Evolutionary conservation across 2,888 invertebrate genomes (phyloP).

Genomic region (Argyresthia albistria): DNA sequence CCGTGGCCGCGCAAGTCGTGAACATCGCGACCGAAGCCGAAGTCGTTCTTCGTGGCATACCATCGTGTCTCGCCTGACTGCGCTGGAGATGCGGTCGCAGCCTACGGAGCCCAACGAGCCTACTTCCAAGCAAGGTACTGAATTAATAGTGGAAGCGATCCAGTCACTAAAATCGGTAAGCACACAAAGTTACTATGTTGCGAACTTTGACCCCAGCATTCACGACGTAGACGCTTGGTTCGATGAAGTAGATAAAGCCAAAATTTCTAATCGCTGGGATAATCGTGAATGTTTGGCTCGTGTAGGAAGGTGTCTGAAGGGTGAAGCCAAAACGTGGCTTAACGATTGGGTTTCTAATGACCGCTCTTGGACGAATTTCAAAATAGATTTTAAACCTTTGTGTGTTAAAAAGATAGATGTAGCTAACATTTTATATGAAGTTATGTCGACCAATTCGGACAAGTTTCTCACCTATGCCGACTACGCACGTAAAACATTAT

Average conservation of each 20-base stretch:
- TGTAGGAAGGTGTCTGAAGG: conserved; percentile 3
- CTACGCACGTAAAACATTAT: background rate
- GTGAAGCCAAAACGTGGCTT: background rate
- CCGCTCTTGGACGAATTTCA: background rate
- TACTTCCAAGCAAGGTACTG: background rate
- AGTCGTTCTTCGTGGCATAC: background rate
- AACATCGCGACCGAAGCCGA: background rate
- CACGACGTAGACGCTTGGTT: conserved; percentile 2
- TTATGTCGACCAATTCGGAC: background rate
- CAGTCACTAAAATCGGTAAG: background rate
- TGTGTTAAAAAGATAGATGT: background rate
- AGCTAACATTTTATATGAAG: background rate
- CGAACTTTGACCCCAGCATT: background rate
- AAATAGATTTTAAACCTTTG: background rate
- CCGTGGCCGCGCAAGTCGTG: background rate
- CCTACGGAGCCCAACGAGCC: background rate
- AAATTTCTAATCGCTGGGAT: background rate
- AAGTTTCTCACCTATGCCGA: background rate
- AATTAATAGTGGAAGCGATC: background rate
- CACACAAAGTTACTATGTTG: background rate
- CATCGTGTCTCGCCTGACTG: background rate
- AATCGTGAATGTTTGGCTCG: conserved; percentile 5
- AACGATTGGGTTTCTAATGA: background rate
- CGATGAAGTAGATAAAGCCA: conserved; percentile 2
- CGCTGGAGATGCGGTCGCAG: background rate